A percentile compares a stretch with the other conserved stretches of the same genome.
These are phyloP conservation scores for Platycheirus albimanus DNA, from an alignment of 2,888 invertebrate genomes.

Conservation along the genomic window DNA sequence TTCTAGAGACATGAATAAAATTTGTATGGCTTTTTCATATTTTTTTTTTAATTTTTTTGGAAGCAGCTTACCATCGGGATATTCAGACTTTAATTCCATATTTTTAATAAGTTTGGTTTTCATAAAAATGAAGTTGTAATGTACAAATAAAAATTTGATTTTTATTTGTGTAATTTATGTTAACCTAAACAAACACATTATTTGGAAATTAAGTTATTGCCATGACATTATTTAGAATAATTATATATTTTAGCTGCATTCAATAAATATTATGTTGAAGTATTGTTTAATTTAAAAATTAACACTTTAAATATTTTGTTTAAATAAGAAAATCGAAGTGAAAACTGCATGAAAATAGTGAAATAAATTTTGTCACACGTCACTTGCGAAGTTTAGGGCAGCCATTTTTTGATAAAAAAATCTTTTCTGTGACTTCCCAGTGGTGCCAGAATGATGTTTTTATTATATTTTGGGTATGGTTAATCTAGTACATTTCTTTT, in stretches of 20 bases:
- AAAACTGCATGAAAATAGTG: slow-evolving; percentile 58
- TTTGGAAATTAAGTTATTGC: slow-evolving; percentile 24
- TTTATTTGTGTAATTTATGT: slow-evolving; percentile 54
- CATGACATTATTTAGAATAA: slow-evolving; percentile 27
- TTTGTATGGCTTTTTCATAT: too few relatives aligned
- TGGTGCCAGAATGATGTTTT: slow-evolving; percentile 38
- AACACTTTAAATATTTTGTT: slow-evolving; percentile 22
- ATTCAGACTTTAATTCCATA: slow-evolving; percentile 63
- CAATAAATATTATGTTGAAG: neutral
- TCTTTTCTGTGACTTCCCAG: slow-evolving; percentile 38
- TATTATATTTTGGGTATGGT: neutral
- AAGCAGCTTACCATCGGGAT: slow-evolving; percentile 66
- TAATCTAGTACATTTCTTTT: slow-evolving; percentile 23
- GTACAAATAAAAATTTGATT: slow-evolving; percentile 11
- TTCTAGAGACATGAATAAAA: slow-evolving; percentile 35
- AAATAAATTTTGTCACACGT: slow-evolving; percentile 68
- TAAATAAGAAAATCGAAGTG: slow-evolving; percentile 43
- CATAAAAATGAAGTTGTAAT: neutral
- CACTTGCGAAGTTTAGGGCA: slow-evolving; percentile 67
- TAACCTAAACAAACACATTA: slow-evolving; percentile 74
- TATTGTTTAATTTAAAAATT: neutral
- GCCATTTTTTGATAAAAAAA: slow-evolving; percentile 61
- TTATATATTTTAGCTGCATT: neutral
- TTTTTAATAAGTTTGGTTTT: slow-evolving; percentile 21
- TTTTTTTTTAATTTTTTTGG: too few relatives aligned